Conservation (phyloP, 1,140 invertebrate species). For the Ladona fulva region DNA sequence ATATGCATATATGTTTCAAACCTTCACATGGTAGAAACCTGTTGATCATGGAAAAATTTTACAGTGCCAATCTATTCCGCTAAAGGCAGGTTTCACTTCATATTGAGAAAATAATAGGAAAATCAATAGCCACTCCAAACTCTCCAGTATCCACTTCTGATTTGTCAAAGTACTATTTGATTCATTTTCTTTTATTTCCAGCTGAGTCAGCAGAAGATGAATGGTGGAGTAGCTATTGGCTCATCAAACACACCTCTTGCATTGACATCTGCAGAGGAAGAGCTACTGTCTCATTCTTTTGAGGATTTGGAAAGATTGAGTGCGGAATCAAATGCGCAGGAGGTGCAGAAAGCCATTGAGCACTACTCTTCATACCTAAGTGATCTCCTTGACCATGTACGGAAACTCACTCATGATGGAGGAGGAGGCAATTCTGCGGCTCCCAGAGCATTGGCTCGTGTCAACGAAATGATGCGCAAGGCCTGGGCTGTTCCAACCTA, state of each 20-base stretch:
- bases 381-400: slow-evolving; percentile 47
- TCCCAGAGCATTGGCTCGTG: slow-evolving; percentile 54
- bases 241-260: slow-evolving; percentile 33
- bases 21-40: no score
- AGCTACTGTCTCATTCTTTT: slow-evolving; percentile 52
- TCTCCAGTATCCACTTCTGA: no score
- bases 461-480: slow-evolving; percentile 70
- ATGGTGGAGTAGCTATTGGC: slow-evolving; percentile 35
- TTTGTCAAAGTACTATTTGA: no score
- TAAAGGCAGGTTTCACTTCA: no score
- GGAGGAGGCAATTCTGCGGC: slow-evolving; percentile 36
- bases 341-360: slow-evolving; percentile 68
- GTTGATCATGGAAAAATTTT: no score
- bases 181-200: slow-evolving; percentile 33
- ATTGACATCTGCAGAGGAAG: slow-evolving; percentile 41
- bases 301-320: slow-evolving; percentile 71
- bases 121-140: no score
- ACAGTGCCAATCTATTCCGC: no score
- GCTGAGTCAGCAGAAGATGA: slow-evolving; percentile 52
- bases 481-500: slow-evolving; percentile 92
- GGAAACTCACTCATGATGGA: slow-evolving; percentile 24
- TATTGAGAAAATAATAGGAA: no score
- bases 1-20: no score
- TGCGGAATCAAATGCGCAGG: slow-evolving; percentile 54
- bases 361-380: slow-evolving; percentile 71